These are phyloP conservation scores for Heliconius hewitsoni DNA, from an alignment of 1,140 invertebrate species.

Conservation along the genomic window DNA sequence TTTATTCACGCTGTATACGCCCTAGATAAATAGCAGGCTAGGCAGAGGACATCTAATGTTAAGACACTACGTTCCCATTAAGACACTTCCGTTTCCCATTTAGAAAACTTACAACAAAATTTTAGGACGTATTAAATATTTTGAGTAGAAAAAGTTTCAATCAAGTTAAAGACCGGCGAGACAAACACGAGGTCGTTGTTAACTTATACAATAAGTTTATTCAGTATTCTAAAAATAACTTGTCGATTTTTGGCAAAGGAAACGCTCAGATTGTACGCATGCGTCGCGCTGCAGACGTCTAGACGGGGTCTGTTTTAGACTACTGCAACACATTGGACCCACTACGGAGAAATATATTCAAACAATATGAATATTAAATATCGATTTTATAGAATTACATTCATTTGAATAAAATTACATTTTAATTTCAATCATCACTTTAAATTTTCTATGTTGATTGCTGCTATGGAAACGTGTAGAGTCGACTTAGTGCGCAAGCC, in stretches of 20 bases:
- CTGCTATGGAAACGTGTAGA: background rate
- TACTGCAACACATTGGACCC: conserved; percentile 3
- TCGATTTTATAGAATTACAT: background rate
- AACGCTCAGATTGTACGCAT: conserved; percentile 43
- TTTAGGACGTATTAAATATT: background rate
- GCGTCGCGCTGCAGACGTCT: conserved; percentile 59
- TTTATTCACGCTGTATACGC: too few species aligned
- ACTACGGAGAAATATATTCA: background rate
- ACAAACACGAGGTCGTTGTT: conserved; percentile 17
- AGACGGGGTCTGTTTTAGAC: conserved; percentile 50
- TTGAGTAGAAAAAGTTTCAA: background rate
- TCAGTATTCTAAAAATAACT: conserved; percentile 26
- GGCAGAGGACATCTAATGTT: too few species aligned
- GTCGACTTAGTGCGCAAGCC: background rate
- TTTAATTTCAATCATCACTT: background rate
- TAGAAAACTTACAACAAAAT: too few species aligned
- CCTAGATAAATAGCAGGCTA: too few species aligned
- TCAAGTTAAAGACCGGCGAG: background rate
- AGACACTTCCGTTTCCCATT: too few species aligned
- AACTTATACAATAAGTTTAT: conserved; percentile 23
- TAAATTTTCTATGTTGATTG: background rate
- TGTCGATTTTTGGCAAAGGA: conserved; percentile 36
- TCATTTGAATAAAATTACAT: background rate
- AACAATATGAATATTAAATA: background rate
- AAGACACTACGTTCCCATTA: too few species aligned